Evolutionary conservation across 2,113 vertebrate genomes (phyloP).

Genomic region (Corydoras sp.): DNA sequence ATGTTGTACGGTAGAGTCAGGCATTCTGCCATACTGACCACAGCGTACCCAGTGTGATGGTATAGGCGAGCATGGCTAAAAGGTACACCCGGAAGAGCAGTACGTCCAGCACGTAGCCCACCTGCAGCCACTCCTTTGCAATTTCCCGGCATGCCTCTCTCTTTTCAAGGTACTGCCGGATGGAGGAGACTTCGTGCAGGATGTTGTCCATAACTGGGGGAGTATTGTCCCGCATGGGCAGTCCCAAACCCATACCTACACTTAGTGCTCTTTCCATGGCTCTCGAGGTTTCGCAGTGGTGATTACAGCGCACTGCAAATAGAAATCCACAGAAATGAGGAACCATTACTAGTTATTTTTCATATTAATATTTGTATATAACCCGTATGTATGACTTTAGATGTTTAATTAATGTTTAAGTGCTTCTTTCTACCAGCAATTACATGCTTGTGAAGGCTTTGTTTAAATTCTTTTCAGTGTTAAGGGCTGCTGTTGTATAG

Average conservation of each 20-base stretch:
- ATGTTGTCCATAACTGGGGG: conserved; percentile 60
- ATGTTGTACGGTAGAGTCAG: conserved; percentile 44
- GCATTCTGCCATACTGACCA: conserved; percentile 90
- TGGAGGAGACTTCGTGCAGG: conserved; percentile 76
- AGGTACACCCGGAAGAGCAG: conserved; percentile 90
- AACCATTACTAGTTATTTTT: background rate
- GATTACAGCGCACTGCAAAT: conserved; percentile 66
- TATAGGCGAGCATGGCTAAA: conserved; percentile 78
- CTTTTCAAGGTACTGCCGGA: conserved; percentile 81
- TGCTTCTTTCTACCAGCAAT: too few species aligned
- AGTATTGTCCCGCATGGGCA: conserved; percentile 51
- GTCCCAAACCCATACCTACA: conserved; percentile 45
- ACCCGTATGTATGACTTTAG: too few species aligned
- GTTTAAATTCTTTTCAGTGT: too few species aligned
- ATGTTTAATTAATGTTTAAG: too few species aligned
- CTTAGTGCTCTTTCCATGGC: conserved; percentile 49
- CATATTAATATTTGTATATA: too few species aligned
- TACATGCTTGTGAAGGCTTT: too few species aligned
- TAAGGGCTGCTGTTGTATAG: too few species aligned
- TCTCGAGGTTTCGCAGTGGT: conserved; percentile 59
- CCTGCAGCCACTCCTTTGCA: conserved; percentile 87
- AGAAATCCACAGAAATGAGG: background rate
- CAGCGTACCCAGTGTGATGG: conserved; percentile 78
- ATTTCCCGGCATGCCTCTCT: conserved; percentile 75
- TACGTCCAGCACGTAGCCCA: conserved; percentile 85